Base-by-base conservation (phyloP, 2,888 invertebrate genomes). In the Caprella mutica region DNA sequence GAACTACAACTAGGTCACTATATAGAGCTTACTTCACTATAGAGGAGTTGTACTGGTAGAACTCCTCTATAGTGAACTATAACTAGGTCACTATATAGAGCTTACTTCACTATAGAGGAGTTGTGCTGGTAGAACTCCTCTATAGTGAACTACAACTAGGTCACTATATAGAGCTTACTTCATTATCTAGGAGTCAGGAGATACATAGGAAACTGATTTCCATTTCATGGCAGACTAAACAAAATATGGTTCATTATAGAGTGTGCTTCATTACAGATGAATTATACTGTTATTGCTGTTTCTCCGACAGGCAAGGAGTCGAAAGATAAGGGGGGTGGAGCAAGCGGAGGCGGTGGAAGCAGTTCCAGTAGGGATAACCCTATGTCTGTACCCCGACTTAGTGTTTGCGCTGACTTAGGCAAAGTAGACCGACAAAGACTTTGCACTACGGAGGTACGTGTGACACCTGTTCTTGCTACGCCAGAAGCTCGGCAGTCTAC, bases 391-490 rank as follows among this genome's bases (percentile, higher is more conserved):
- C 90, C 91, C 44, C 79, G 90, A 67, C 77, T 92, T 56, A 90
- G 89, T 65, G 90, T 92, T 54, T 92, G 91, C 74, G 91, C 91
- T 5, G 90, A 92, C 71, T 88, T 88, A 65, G 91, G 91, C 72
- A 92, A 92, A 77, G 90, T 92, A 23, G 92, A 92, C 73, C 79
- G 89, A 65, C 83, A 87, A 61, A 91, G 91, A 75, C 76, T 92
- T 63, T 90, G 90, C 53, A 91, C 92, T 76, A 89, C 89, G 66
- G 92, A 92, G 79, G 84, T 84, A 65, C 63, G 63, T 63, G 61
- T 61, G 57, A 55, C 56, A 4, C 48, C 48, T 3, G 48, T 30
- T 30, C 29, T 48, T 30, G n/a, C 21, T 30, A 27, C n/a, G n/a
- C n/a, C 21, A 30, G 48, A 48, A 21, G 24, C 48, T 12, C 55